Percentiles rank a stretch among this genome's conserved stretches.
Conservation (phyloP, 2,888 invertebrate species). For the Lottia scabra region DNA sequence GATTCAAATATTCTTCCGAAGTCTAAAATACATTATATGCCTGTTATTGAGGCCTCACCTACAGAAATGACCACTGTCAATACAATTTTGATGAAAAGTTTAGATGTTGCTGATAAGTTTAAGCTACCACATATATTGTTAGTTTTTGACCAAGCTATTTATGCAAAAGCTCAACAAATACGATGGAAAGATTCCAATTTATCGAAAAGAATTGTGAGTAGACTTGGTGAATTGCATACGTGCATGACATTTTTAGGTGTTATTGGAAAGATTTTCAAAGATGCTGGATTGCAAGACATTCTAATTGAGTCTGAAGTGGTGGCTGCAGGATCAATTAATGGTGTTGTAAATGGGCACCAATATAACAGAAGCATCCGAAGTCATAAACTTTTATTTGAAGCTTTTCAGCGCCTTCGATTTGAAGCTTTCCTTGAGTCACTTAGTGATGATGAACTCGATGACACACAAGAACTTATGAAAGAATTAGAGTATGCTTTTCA, state of each 20-base stretch:
- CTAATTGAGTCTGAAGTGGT: slow-evolving; percentile 16
- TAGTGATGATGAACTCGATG: not conserved
- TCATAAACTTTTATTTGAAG: slow-evolving; percentile 23
- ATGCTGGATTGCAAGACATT: slow-evolving; percentile 22
- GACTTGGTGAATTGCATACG: slow-evolving; percentile 24
- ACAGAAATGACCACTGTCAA: too few species aligned
- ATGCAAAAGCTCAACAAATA: slow-evolving; percentile 23
- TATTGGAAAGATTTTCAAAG: slow-evolving; percentile 21
- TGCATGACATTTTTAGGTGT: slow-evolving; percentile 16
- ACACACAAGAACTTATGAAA: not conserved
- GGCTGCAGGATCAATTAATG: slow-evolving; percentile 18
- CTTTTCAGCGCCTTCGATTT: slow-evolving; percentile 9
- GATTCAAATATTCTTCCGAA: too few species aligned
- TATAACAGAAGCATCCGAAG: slow-evolving; percentile 20
- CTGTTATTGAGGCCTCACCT: too few species aligned
- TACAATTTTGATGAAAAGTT: too few species aligned
- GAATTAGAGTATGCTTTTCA: not conserved
- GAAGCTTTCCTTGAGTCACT: slow-evolving; percentile 1
- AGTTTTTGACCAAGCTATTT: slow-evolving; percentile 26
- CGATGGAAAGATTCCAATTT: slow-evolving; percentile 15
- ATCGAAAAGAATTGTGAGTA: slow-evolving; percentile 2
- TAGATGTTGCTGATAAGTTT: slow-evolving; percentile 19
- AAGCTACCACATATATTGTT: slow-evolving; percentile 9
- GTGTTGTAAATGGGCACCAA: slow-evolving; percentile 18
- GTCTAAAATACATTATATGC: too few species aligned